Conservation (phyloP, 1,140 invertebrate genomes). For the Charaxes varanes region DNA sequence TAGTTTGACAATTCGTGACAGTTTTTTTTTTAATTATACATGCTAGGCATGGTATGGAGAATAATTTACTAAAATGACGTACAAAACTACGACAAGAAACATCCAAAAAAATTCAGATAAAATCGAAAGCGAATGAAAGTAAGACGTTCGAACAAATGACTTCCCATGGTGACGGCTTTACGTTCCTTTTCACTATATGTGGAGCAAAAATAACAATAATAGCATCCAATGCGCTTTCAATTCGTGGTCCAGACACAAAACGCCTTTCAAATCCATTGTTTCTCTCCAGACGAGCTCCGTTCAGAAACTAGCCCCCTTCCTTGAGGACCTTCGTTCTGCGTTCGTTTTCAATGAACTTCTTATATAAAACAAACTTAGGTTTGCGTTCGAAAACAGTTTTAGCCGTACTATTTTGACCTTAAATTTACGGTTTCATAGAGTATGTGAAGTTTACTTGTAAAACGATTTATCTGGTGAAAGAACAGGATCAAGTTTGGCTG, state of each 20-base stretch:
- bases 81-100: too few species aligned
- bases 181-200: constrained; percentile 25
- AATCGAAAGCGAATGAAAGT: constrained; percentile 1
- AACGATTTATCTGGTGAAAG: constrained; percentile 11
- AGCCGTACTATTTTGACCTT: constrained; percentile 14
- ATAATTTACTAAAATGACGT: too few species aligned
- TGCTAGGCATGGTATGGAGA: too few species aligned
- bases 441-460: constrained; percentile 2
- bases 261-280: constrained; percentile 57
- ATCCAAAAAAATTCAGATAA: not conserved
- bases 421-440: constrained; percentile 4
- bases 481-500: constrained; percentile 39
- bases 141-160: constrained; percentile 6
- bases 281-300: constrained; percentile 42
- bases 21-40: too few species aligned
- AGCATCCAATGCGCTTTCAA: constrained; percentile 35
- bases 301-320: constrained; percentile 44
- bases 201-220: constrained; percentile 39
- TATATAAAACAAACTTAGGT: constrained; percentile 28
- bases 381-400: constrained; percentile 1
- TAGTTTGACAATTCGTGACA: too few species aligned
- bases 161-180: constrained; percentile 17
- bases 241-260: constrained; percentile 50
- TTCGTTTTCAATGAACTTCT: constrained; percentile 61
- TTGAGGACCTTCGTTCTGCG: constrained; percentile 44